phyloP scores from a whole-genome alignment of 2,113 vertebrate genomes.

The Reinhardtius hippoglossoides region DNA sequence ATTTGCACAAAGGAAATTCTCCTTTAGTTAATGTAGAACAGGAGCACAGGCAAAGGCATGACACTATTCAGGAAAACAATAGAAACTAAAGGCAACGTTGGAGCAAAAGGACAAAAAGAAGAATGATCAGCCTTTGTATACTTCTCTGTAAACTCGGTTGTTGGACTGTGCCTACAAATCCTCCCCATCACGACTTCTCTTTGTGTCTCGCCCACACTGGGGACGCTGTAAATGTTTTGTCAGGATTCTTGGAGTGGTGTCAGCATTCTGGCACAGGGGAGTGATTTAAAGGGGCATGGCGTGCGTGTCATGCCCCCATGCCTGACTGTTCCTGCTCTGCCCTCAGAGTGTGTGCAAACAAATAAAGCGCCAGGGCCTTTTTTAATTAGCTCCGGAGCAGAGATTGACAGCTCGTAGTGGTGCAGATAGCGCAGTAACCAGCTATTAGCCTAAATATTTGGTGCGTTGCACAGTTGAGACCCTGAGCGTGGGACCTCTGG shows the following conservation, averaged over 20 bases:
- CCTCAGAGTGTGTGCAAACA: constrained; percentile 75
- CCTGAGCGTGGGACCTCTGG: constrained; percentile 58
- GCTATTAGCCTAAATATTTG: constrained; percentile 85
- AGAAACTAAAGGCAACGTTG: neutral
- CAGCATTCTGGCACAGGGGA: constrained; percentile 76
- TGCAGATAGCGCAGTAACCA: constrained; percentile 78
- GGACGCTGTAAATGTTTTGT: constrained; percentile 63
- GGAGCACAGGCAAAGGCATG: neutral
- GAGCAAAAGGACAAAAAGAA: neutral
- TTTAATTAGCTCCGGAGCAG: constrained; percentile 81
- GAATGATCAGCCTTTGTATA: neutral
- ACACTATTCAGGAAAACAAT: neutral
- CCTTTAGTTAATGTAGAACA: neutral
- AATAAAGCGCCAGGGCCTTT: constrained; percentile 70
- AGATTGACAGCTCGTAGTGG: constrained; percentile 76
- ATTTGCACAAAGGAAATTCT: neutral
- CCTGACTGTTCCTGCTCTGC: constrained; percentile 70
- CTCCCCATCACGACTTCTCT: constrained; percentile 6
- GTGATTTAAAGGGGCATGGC: constrained; percentile 79
- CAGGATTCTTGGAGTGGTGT: constrained; percentile 62
- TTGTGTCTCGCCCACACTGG: constrained; percentile 38
- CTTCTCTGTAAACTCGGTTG: neutral
- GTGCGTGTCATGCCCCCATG: constrained; percentile 61
- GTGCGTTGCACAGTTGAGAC: constrained; percentile 72
- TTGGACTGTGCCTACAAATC: constrained; percentile 10